phyloP scores from a whole-genome alignment of 2,113 vertebrate species.

The Thalassoma bifasciatum region DNA sequence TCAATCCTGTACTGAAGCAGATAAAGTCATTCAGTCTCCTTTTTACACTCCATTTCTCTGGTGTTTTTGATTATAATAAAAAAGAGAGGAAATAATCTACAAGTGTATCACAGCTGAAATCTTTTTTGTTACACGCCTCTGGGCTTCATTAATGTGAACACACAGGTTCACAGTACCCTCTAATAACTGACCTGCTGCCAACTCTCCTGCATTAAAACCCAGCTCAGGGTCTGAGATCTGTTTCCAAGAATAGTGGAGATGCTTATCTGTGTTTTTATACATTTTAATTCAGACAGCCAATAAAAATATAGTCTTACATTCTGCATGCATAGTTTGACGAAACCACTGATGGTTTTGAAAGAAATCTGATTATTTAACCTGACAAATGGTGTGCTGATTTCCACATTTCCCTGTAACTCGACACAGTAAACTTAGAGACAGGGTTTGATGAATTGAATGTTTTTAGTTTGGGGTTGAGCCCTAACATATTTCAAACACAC shows the following conservation, averaged over 20 bases:
- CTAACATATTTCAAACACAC: conserved; percentile 30
- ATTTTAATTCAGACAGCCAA: conserved; percentile 60
- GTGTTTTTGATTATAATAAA: background rate
- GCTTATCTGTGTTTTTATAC: conserved; percentile 68
- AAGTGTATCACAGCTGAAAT: background rate
- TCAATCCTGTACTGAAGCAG: too few species aligned
- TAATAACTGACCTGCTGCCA: conserved; percentile 55
- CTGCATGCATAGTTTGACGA: conserved; percentile 42
- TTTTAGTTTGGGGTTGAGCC: conserved; percentile 38
- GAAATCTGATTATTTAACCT: conserved; percentile 76
- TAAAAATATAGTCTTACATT: conserved; percentile 67
- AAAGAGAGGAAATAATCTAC: background rate
- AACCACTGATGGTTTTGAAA: conserved; percentile 59
- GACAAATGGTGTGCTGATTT: conserved; percentile 65
- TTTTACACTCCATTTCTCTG: too few species aligned
- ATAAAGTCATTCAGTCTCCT: too few species aligned
- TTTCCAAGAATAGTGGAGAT: conserved; percentile 76
- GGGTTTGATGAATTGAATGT: conserved; percentile 48
- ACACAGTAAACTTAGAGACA: conserved; percentile 34
- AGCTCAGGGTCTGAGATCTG: conserved; percentile 38
- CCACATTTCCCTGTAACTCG: conserved; percentile 53
- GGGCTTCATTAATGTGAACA: conserved; percentile 38
- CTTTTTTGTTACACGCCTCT: background rate
- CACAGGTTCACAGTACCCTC: conserved; percentile 35
- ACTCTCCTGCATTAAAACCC: conserved; percentile 23